Base-by-base conservation (phyloP, 2,113 vertebrate species). In the Sorex araneus region DNA sequence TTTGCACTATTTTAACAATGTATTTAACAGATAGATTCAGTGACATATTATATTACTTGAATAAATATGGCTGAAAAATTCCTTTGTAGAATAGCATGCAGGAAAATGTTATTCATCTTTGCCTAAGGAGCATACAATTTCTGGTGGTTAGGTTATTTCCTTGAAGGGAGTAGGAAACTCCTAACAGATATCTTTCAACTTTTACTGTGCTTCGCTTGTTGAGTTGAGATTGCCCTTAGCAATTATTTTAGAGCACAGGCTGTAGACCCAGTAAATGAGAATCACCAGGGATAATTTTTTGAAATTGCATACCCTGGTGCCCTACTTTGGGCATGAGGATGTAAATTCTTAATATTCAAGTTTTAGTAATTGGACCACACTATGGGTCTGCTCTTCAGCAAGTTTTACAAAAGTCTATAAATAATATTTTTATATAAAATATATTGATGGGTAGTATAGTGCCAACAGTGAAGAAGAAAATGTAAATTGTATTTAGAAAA, bases 311-410 rank as follows among this genome's bases (percentile, higher is more conserved):
- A 54, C 25, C 43, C 36, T 18, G 90, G 34, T 88, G 86, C 66
- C 79, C 40, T 73, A 90, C 15, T 80, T 3, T 54, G 83, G 76
- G 45, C 67, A 67, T 67, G 73, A 74, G 84, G 66, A 84, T 86
- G n/a, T 73, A 86, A 90, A 92, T 89, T 88, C 73, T 90, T 94
- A 84, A 85, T 90, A 82, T 78, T 71, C 84, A 90, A 90, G 36
- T 88, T 79, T 83, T 70, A 75, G 60, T 88, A 89, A 73, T 54
- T 43, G 43, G 45, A 40, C 70, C 36, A 71, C 19, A 28, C 40
- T 64, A 25, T 76, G 50, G 13, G 28, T 47, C 7, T 60, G 18
- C n/a, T 89, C 23, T 89, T 95, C 32, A 28, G 43, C 3, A 73
- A 66, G 64, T 21, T n/a, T 50, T 54, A 19, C 25, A 90, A 66